Conservation (phyloP, 2,113 vertebrate genomes). For the Phalacrocorax carbo region DNA sequence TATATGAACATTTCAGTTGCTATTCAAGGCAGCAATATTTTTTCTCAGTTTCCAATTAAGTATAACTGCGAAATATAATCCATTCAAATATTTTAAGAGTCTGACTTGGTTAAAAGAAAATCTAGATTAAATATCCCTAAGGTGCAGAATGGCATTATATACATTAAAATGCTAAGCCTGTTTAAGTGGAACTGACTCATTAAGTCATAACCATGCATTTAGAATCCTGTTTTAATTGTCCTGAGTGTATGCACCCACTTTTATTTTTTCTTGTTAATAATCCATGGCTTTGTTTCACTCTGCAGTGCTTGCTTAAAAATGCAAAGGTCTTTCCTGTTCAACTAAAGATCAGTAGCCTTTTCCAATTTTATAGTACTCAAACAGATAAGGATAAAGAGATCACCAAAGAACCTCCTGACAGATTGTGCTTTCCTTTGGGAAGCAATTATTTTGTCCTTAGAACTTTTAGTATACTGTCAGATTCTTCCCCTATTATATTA, state of each 20-base stretch:
- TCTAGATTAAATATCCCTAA: neutral
- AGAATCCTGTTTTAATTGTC: neutral
- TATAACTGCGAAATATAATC: neutral
- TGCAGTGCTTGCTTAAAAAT: neutral
- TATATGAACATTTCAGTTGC: neutral
- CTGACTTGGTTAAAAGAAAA: neutral
- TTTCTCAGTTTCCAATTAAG: neutral
- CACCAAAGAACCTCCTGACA: neutral
- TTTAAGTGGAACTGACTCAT: neutral
- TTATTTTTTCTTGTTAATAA: neutral
- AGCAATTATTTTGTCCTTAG: neutral
- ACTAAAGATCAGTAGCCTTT: neutral
- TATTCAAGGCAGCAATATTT: neutral
- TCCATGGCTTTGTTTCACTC: neutral
- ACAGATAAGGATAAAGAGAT: neutral
- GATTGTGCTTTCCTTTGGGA: neutral
- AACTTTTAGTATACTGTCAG: neutral
- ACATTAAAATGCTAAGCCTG: neutral
- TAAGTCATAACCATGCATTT: neutral
- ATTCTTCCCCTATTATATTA: neutral
- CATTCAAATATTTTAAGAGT: neutral
- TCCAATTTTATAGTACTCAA: neutral
- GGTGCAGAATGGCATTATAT: neutral
- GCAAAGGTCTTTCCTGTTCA: neutral
- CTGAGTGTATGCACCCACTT: neutral